Evolutionary conservation across 2,113 vertebrate species (phyloP).

Genomic region (Heterochromis multidens): DNA sequence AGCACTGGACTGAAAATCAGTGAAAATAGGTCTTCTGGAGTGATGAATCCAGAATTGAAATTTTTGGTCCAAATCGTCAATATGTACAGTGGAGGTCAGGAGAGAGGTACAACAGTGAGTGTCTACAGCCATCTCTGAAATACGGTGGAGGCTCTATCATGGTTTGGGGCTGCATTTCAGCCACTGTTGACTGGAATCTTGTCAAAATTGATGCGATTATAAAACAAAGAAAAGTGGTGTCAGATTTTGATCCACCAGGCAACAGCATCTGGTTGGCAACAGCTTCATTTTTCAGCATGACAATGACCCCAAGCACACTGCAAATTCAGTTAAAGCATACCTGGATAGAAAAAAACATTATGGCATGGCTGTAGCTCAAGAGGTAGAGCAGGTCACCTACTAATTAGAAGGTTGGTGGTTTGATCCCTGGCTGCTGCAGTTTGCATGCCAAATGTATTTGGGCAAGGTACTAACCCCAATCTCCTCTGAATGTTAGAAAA

Average conservation of each 20-base stretch:
- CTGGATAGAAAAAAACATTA: not conserved
- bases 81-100: too few relatives aligned
- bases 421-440: too few relatives aligned
- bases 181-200: not conserved
- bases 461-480: too few relatives aligned
- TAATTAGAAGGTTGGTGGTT: too few relatives aligned
- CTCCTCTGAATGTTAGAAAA: too few relatives aligned
- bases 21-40: not conserved
- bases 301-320: not conserved
- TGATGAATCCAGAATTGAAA: not conserved
- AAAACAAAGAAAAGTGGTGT: not conserved
- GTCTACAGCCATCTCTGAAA: not conserved
- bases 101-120: too few relatives aligned
- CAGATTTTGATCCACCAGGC: not conserved
- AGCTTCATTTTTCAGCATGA: not conserved
- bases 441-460: too few relatives aligned
- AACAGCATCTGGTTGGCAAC: not conserved
- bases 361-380: too few relatives aligned
- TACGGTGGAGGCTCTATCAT: not conserved
- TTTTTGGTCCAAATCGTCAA: too few relatives aligned
- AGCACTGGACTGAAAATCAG: not conserved
- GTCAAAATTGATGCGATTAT: not conserved
- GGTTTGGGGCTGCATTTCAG: not conserved
- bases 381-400: too few relatives aligned
- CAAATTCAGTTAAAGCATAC: not conserved